These are phyloP conservation scores for Harlomillsia oculata DNA, from an alignment of 1,140 invertebrate species.

Conservation along the genomic window DNA sequence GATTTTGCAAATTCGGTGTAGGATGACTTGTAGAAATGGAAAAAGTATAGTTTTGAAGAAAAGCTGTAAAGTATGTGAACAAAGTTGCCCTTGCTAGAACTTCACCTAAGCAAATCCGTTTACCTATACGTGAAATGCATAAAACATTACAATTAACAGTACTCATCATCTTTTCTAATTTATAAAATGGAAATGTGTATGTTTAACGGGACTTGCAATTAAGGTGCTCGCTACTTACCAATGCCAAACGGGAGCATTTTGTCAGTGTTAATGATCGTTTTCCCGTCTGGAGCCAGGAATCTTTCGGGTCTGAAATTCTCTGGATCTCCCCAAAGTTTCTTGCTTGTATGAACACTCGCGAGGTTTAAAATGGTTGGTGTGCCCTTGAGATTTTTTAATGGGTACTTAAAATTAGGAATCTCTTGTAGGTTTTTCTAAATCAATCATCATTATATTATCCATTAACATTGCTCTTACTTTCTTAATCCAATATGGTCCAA, in stretches of 20 bases:
- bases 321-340: slow-evolving; percentile 57
- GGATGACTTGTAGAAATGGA: slow-evolving; percentile 38
- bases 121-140: slow-evolving; percentile 46
- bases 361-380: slow-evolving; percentile 72
- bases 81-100: slow-evolving; percentile 22
- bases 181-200: not conserved
- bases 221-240: slow-evolving; percentile 41
- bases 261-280: slow-evolving; percentile 52
- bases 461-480: slow-evolving; percentile 14
- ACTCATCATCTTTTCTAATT: not conserved
- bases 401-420: not conserved
- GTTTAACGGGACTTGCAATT: not conserved
- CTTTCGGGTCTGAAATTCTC: slow-evolving; percentile 64
- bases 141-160: not conserved
- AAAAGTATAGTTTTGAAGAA: slow-evolving; percentile 28
- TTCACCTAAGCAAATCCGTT: slow-evolving; percentile 44
- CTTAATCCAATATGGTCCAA: slow-evolving; percentile 4
- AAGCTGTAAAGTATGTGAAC: slow-evolving; percentile 24
- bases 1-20: slow-evolving; percentile 28
- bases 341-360: slow-evolving; percentile 60
- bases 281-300: slow-evolving; percentile 51
- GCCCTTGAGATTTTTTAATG: slow-evolving; percentile 45
- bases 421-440: not conserved
- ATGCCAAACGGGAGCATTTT: slow-evolving; percentile 65
- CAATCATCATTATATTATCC: not conserved